phyloP scores from a whole-genome alignment of 53 echinoderm and acorn worm species.

The Temnopleurus reevesii region DNA sequence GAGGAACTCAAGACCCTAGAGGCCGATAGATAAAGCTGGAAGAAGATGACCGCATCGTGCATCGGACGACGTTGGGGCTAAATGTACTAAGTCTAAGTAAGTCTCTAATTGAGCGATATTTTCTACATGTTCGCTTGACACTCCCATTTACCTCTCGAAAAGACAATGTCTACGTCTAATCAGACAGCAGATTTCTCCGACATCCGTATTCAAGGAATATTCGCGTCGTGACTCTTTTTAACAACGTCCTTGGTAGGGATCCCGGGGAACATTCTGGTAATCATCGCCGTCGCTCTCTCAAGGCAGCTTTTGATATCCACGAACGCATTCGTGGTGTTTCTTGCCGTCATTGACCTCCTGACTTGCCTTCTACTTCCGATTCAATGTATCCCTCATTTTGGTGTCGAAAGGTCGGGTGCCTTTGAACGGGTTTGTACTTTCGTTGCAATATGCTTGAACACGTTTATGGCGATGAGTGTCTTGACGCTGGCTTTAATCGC shows the following conservation, averaged over 20 bases:
- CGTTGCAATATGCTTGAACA: background rate
- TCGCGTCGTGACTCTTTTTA: background rate
- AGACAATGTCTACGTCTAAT: too few relatives aligned
- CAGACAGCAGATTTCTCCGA: too few relatives aligned
- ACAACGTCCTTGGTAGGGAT: background rate
- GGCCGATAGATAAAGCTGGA: too few relatives aligned
- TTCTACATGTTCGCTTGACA: too few relatives aligned
- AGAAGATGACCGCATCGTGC: too few relatives aligned
- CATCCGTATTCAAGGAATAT: background rate
- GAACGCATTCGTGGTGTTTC: background rate
- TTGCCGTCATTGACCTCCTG: background rate
- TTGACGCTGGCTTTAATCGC: background rate
- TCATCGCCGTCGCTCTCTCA: background rate
- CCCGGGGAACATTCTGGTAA: background rate
- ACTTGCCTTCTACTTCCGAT: background rate
- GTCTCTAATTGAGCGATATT: too few relatives aligned
- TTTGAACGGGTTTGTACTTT: background rate
- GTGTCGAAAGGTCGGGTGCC: background rate
- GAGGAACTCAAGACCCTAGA: too few relatives aligned
- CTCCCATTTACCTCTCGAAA: too few relatives aligned
- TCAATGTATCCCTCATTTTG: background rate
- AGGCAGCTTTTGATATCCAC: background rate
- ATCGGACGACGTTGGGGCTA: too few relatives aligned
- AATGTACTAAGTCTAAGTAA: too few relatives aligned
- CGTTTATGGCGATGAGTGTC: background rate